Evolutionary conservation across 2,888 invertebrate genomes (phyloP), one percentile per base, ranked within the genome.

Genomic region (Pyrrhopygopsis socrates): DNA sequence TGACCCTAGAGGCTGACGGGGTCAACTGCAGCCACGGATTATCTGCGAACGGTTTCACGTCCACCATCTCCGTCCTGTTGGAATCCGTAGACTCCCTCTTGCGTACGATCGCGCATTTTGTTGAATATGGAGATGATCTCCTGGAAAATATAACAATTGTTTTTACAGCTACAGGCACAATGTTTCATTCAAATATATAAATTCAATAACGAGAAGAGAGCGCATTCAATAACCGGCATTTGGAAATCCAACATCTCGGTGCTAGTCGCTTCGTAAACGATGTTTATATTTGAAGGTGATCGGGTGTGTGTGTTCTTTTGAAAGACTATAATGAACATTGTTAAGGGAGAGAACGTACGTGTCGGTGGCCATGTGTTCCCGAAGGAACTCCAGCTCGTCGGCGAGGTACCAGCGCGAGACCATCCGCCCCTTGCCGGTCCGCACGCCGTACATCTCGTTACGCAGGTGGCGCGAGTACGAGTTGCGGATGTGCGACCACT

Each of bases 401-500:
- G 98, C 98, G 70, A 98, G 97, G 96, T 98, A 97, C 98, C 98
- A 98, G 89, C 95, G 94, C 63, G 97, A 97, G 50, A 98, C 97
- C 93, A 95, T 95, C 93, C 98, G 97, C 83, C 98, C 98, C 90
- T 96, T 96, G 95, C 97, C 97, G 67, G 98, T 98, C 94, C 97
- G 97, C 87, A 97, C 97, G 92, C 98, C 97, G 95, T 96, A 96
- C 95, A 97, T 94, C 96, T 97, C 97, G 96, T 98, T 98, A 93
- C 98, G 97, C 77, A 98, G 96, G 94, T 98, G 98, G 4, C 98
- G 96, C 91, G 98, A 98, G 96, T 97, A 98, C 91, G 98, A 98
- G 96, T 98, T 98, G 94, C 98, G 97, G 89, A 98, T 95, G 96
- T 98, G 98, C 0, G 97, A 97, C 98, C 98, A 98, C 94, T 98